Percentiles rank a stretch among this genome's conserved stretches.
phyloP scores from a whole-genome alignment of 2,797 vertebrate species.

The Euthynnus affinis region DNA sequence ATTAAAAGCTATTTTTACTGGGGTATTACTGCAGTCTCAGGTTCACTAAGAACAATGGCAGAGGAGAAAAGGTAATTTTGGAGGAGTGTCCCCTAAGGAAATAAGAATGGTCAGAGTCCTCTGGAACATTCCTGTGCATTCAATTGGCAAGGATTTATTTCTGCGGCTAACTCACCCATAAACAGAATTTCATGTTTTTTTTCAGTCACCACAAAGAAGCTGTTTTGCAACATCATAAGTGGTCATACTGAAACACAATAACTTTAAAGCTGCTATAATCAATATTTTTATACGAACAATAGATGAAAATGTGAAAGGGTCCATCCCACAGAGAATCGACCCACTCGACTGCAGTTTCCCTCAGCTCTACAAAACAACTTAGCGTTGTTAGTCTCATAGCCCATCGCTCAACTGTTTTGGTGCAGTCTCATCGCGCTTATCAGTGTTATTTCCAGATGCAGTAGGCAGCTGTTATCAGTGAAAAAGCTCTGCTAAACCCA shows the following conservation, averaged over 20 bases:
- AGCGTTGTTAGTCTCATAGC: too few species aligned
- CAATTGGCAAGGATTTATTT: constrained; percentile 62
- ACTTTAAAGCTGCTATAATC: constrained; percentile 1
- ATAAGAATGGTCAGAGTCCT: constrained; percentile 62
- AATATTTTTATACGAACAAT: not conserved
- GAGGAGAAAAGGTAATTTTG: constrained; percentile 74
- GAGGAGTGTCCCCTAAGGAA: constrained; percentile 53
- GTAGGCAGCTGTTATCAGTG: not conserved
- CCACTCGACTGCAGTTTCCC: too few species aligned
- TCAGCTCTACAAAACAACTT: too few species aligned
- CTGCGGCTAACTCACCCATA: constrained; percentile 48
- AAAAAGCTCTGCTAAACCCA: not conserved
- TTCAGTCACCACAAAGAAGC: not conserved
- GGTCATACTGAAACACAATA: not conserved
- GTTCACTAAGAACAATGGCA: constrained; percentile 76
- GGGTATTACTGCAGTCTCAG: constrained; percentile 70
- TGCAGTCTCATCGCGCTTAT: too few species aligned
- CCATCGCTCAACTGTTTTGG: too few species aligned
- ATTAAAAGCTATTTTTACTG: constrained; percentile 81
- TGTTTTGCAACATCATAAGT: not conserved
- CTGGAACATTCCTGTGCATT: constrained; percentile 65
- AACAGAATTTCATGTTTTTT: constrained; percentile 27
- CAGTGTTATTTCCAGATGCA: not conserved
- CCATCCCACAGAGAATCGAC: not conserved
- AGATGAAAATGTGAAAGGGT: not conserved